Evolutionary conservation across 2,797 vertebrate species (phyloP), one percentile per base, ranked within the genome.

Genomic region (Xyrichtys novacula): DNA sequence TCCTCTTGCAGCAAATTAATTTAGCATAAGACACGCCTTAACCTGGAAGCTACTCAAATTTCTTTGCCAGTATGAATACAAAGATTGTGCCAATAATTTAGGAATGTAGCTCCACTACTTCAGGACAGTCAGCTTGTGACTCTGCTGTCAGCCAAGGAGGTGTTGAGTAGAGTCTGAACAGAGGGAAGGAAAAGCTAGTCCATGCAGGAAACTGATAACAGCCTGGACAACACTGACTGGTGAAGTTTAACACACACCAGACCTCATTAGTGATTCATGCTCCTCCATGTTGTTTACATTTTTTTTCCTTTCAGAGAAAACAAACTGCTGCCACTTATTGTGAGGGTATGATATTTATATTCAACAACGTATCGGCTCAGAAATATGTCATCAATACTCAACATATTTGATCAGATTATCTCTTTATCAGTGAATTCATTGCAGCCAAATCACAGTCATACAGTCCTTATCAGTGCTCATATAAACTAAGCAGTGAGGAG

Each of bases 151-250:
- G 60, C 36, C 74, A 53, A 62, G 79, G 84, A 88, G 83, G 88
- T 88, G 87, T 83, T 81, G 78, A 81, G 70, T 47, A 67, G 80
- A 87, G 66, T 63, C 82, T 84, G 80, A 82, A 31, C 62, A 78
- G 77, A 70, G 80, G 92, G 91, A 94, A 92, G 92, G 93, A 94
- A 93, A 86, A 62, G 76, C 86, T 65, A 65, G 66, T 65, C 54
- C 86, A 71, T 90, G 91, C 89, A 94, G 94, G 94, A 94, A 94
- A 71, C 90, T 85, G 94, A 95, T 95, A 94, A 90, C 53, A 77
- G 59, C 54, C 64, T 59, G 46, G 46, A n/a, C 22, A 77, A 32
- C 75, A 57, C 48, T 47, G 32, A 65, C 54, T 66, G 63, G 48
- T 68, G 60, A 83, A 85, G 70, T 83, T 78, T 57, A 86, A 85